These are phyloP conservation scores for Notothenia coriiceps DNA, from an alignment of 2,113 vertebrate species.

Conservation along the genomic window DNA sequence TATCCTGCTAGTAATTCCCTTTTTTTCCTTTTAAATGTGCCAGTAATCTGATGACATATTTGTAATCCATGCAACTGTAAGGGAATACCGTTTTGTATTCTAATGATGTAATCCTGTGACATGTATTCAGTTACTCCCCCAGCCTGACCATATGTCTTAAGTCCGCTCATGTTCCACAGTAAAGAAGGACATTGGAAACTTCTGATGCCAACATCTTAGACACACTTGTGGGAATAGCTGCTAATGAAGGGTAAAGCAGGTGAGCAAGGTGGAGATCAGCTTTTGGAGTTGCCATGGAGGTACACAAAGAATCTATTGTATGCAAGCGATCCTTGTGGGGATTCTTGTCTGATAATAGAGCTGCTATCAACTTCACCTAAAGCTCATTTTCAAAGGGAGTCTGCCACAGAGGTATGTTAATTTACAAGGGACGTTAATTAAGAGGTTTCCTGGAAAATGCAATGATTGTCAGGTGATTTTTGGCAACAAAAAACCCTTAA, in stretches of 20 bases:
- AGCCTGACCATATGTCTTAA: neutral
- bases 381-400: conserved; percentile 30
- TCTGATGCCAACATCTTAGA: neutral
- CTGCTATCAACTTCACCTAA: conserved; percentile 39
- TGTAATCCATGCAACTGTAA: no score
- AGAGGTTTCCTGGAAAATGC: neutral
- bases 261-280: conserved; percentile 53
- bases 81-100: no score
- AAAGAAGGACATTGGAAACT: neutral
- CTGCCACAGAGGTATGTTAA: conserved; percentile 35
- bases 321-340: conserved; percentile 42
- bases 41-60: no score
- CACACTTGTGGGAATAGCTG: neutral
- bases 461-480: neutral
- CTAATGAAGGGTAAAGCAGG: conserved; percentile 28
- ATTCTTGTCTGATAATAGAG: conserved; percentile 55
- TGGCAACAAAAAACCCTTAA: neutral
- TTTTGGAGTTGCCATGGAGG: conserved; percentile 44
- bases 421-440: conserved; percentile 14
- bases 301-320: conserved; percentile 74
- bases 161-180: neutral
- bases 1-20: no score
- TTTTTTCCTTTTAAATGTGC: no score
- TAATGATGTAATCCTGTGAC: no score
- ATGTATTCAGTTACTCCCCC: no score